Evolutionary conservation across 2,888 invertebrate genomes (phyloP).

Genomic region (Dolomedes plantarius): DNA sequence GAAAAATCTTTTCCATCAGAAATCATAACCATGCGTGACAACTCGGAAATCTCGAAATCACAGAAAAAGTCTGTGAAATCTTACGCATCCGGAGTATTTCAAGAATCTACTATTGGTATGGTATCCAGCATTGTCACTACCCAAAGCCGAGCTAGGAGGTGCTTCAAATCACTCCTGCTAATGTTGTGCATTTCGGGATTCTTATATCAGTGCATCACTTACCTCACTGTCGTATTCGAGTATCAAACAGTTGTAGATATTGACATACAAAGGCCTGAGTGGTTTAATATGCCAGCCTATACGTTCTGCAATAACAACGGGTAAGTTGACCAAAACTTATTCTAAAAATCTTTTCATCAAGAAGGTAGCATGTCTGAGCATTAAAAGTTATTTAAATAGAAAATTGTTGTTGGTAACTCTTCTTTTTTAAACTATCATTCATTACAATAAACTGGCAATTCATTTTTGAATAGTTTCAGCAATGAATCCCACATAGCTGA

Average conservation of each 20-base stretch:
- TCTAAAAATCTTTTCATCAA: too few relatives aligned
- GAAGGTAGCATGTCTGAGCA: too few relatives aligned
- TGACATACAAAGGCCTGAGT: constrained; percentile 17
- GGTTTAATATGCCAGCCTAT: constrained; percentile 17
- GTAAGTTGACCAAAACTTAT: neutral
- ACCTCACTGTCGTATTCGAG: neutral
- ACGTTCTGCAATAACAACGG: constrained; percentile 48
- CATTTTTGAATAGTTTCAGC: too few relatives aligned
- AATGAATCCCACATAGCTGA: too few relatives aligned
- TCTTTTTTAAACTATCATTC: too few relatives aligned
- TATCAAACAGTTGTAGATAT: constrained; percentile 40
- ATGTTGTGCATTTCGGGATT: constrained; percentile 17
- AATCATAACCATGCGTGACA: too few relatives aligned
- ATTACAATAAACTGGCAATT: too few relatives aligned
- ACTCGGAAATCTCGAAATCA: too few relatives aligned
- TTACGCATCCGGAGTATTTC: neutral
- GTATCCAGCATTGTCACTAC: constrained; percentile 22
- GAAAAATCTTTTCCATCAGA: too few relatives aligned
- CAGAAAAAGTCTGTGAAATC: too few relatives aligned
- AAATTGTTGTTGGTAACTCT: too few relatives aligned
- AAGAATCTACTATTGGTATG: constrained; percentile 5
- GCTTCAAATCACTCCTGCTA: constrained; percentile 23
- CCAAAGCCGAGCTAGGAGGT: neutral
- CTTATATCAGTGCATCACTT: constrained; percentile 16
- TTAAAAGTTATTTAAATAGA: too few relatives aligned